Evolutionary conservation across 2,113 vertebrate genomes (phyloP).

Genomic region (Nestor notabilis): DNA sequence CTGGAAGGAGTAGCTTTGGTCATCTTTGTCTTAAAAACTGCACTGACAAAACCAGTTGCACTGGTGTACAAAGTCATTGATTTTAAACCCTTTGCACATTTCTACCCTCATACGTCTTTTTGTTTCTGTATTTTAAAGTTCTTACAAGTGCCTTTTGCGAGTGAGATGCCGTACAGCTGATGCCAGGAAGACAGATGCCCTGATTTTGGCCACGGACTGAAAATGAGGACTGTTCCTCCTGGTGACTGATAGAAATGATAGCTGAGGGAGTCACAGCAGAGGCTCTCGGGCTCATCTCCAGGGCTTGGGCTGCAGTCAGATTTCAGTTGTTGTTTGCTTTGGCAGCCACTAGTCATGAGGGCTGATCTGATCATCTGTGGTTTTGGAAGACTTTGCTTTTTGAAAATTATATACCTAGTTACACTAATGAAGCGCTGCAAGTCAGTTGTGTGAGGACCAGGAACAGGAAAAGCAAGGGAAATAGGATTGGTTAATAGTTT

Average conservation of each 20-base stretch:
- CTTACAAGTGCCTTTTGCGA: not conserved
- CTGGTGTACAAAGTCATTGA: not conserved
- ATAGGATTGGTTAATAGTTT: not conserved
- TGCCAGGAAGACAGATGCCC: not conserved
- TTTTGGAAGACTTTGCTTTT: not conserved
- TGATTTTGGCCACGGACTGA: not conserved
- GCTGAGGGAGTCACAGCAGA: not conserved
- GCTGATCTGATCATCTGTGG: not conserved
- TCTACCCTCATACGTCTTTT: too few relatives aligned
- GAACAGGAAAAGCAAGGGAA: not conserved
- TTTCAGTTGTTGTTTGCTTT: not conserved
- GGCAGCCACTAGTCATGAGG: not conserved
- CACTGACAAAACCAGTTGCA: not conserved
- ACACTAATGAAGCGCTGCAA: not conserved
- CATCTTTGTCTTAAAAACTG: not conserved
- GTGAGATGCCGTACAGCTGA: rapidly evolving
- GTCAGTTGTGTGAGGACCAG: not conserved
- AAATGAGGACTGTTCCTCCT: not conserved
- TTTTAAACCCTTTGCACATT: not conserved
- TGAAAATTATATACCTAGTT: not conserved
- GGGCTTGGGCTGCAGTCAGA: not conserved
- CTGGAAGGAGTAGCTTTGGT: not conserved
- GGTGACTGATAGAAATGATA: not conserved
- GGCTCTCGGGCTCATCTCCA: not conserved
- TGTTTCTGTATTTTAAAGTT: not conserved